Base-by-base conservation (phyloP, 1,140 invertebrate species). In the Leptinotarsa undecemlineata region DNA sequence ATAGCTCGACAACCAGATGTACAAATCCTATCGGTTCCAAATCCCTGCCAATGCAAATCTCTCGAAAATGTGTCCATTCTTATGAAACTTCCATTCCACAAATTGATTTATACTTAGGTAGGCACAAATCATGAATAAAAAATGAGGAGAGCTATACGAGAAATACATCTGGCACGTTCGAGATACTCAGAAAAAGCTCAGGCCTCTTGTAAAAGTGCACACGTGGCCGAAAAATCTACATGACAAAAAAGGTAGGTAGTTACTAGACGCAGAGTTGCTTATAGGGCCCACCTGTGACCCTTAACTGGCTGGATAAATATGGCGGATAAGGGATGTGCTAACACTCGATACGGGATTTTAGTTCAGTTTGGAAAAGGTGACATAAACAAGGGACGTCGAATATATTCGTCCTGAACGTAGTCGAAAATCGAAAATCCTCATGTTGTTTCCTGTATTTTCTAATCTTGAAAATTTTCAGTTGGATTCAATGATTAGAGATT, bases 281-380 rank as follows among this genome's bases (percentile, higher is more conserved):
- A 63, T 72, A 63, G 62, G 62, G 68, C 57, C 73, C 73, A 74
- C 73, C 73, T 74, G 68, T 68, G 68, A 70, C 57, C 68, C 68
- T 60, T 68, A 68, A 70, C 57, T 26, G 48, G 68, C 51, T 57
- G 51, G 51, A 74, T 74, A 74, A 74, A 74, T 74, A 74, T 74
- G 47, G 61, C 48, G 26, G 21, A 20, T 47, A 70, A 42, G 68
- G 73, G 68, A 68, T 74, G 73, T 33, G 57, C 21, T 26, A 42
- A 23, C 64, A 67, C 26, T 42, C 26, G 64, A 33, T 23, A 67
- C 8, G 64, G 51, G n/a, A 57, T 17, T 57, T 26, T 14, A 15
- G 33, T 68, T 68, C 19, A 33, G 5, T 42, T 26, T 17, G 21
- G 3, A 66, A 4, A 67, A 17, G 17, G 64, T 17, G 4, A 23